Evolutionary conservation across 2,797 vertebrate species (phyloP), one percentile per base, ranked within the genome.

Genomic region (Ispidina picta): DNA sequence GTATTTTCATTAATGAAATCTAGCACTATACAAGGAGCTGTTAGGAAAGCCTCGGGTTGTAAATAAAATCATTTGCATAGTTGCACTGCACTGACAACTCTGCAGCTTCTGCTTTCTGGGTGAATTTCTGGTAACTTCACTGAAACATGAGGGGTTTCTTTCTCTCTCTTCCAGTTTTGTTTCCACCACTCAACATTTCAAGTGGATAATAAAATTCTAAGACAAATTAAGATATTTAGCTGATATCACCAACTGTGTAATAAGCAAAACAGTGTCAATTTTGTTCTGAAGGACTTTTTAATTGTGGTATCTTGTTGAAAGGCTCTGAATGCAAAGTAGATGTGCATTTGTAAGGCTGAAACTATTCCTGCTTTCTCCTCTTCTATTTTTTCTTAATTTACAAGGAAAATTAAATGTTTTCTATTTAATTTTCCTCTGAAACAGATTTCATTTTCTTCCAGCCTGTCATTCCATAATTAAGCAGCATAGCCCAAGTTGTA

Each of bases 1-100:
- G 20, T 88, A 54, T 84, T 93, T 82, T 86, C 44, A 72, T 83
- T 74, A 94, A 89, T 62, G 26, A 84, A 82, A 91, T 31, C 46
- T 79, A 94, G 81, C 59, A 81, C 22, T 86, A 84, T 65, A 64
- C 11, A 28, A 73, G 71, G 86, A 89, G 29, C 54, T 64, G 13
- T 44, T 79, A 74, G 58, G 60, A 88, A 82, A 95, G 31, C 58
- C 81, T 79, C 37, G 18, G 37, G 23, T 22, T 84, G 54, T 76
- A 82, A 82, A 89, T 77, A 49, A 86, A 91, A 79, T 44, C 1
- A 25, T 85, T 84, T 88, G 39, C 20, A 15, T n/a, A 21, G 39
- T 26, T 65, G 43, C 51, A 51, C 52, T 85, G 77, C 35, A 12
- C 58, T 69, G 74, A 76, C 41, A 81, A 46, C 59, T 33, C 21